Percentiles rank a stretch among this genome's conserved stretches.
Evolutionary conservation across 2,113 vertebrate genomes (phyloP).

Genomic region (Elanus axillaris): DNA sequence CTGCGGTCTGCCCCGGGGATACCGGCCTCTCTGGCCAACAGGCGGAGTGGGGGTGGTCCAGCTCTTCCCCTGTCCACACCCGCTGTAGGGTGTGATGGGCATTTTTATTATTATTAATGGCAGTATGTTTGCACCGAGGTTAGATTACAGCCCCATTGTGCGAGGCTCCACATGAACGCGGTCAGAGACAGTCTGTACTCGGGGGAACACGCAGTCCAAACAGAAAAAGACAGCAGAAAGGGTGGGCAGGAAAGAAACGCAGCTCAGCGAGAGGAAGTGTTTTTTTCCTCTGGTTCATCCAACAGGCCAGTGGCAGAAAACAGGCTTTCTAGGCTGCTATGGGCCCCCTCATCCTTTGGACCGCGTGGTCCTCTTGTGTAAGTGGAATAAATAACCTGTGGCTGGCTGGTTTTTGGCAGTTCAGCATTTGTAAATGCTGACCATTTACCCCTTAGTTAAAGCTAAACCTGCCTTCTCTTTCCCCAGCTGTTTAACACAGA

Average conservation of each 20-base stretch:
- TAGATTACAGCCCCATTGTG: constrained; percentile 43
- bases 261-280: neutral
- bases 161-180: neutral
- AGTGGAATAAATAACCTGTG: constrained; percentile 31
- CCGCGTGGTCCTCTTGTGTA: neutral
- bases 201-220: neutral
- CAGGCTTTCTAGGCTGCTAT: neutral
- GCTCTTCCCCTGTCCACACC: neutral
- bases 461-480: constrained; percentile 38
- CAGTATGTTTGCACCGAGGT: neutral
- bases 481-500: neutral
- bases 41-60: neutral
- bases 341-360: constrained; percentile 9
- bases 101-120: constrained; percentile 43
- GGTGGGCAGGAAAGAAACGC: neutral
- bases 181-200: constrained; percentile 36
- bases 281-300: neutral
- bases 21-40: neutral
- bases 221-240: neutral
- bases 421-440: constrained; percentile 59
- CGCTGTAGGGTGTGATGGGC: neutral
- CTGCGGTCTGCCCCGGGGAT: neutral
- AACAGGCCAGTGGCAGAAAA: neutral
- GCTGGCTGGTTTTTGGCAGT: constrained; percentile 10
- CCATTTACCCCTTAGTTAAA: constrained; percentile 59